Evolutionary conservation across 2,113 vertebrate genomes (phyloP), one percentile per base, ranked within the genome.

Genomic region (Callipepla squamata): DNA sequence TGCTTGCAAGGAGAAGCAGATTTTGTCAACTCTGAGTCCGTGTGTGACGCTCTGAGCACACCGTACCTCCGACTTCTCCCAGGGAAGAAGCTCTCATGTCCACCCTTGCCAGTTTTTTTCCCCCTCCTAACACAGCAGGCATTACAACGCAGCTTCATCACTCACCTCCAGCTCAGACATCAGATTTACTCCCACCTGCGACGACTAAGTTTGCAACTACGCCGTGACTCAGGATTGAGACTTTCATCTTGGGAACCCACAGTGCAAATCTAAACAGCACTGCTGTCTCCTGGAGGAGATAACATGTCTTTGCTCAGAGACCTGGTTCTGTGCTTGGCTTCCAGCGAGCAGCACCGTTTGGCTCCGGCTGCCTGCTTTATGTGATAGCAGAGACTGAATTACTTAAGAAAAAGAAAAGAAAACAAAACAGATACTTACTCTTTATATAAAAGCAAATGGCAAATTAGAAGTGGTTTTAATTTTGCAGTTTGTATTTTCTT

Each of bases 391-490:
- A 69, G 66, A 75, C 62, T 26, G 69, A 79, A 53, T 79, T 74
- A 30, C 89, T 91, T 86, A 84, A 87, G 82, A 78, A 91, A 90
- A 94, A 36, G 36, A 36, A 36, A 36, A 36, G 7, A 36, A 36
- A 36, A 36, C 36, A 36, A 40, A 36, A 53, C 13, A 92, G 55
- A 87, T 50, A 53, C 26, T 78, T 80, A 36, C 11, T 87, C 72
- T 65, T 83, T 84, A 73, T 42, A 28, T 66, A 66, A 93, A 95
- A 95, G 65, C 36, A 80, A 94, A 88, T 55, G 14, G 69, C 25
- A 94, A 93, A 92, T 96, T 94, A 92, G 73, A 94, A 93, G 53
- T 86, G 85, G 58, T 30, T 95, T 95, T 92, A 86, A 90, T 92
- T 90, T 90, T 89, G 80, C 20, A 81, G 69, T 76, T 95, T 7